These are phyloP conservation scores for Pachycephus smyrnensis DNA, from an alignment of 2,888 invertebrate genomes.

Conservation along the genomic window DNA sequence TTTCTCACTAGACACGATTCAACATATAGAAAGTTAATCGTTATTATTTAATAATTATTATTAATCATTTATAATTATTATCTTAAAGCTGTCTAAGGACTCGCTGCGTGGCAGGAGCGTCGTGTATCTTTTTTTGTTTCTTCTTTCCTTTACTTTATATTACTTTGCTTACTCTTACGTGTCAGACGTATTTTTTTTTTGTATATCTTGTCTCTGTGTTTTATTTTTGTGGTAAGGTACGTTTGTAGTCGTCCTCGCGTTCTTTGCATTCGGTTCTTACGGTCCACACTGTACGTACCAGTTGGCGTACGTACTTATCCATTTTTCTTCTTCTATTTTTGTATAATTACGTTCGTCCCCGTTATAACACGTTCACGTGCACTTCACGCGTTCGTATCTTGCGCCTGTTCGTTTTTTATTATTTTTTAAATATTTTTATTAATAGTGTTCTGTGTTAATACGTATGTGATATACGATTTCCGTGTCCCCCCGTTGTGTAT, in stretches of 20 bases:
- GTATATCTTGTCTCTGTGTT: constrained; percentile 26
- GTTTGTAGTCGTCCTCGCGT: constrained; percentile 53
- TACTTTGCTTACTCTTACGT: constrained; percentile 41
- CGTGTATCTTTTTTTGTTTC: constrained; percentile 43
- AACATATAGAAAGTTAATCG: constrained; percentile 66
- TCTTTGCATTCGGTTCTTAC: constrained; percentile 12
- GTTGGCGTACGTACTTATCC: not conserved
- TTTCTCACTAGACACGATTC: constrained; percentile 64
- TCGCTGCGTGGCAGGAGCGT: constrained; percentile 64
- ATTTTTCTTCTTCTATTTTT: not conserved
- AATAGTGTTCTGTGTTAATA: not conserved
- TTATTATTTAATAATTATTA: constrained; percentile 64
- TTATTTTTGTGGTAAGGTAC: constrained; percentile 46
- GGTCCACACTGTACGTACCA: not conserved
- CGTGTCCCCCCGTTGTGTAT: not conserved
- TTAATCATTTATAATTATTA: constrained; percentile 63
- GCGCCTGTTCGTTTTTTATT: not conserved
- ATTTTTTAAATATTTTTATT: not conserved
- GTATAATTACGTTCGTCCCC: not conserved
- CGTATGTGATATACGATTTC: not conserved
- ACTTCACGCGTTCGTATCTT: not conserved
- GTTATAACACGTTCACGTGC: not conserved
- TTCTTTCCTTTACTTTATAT: constrained; percentile 39
- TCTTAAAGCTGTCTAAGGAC: constrained; percentile 65
- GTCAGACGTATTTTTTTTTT: constrained; percentile 25